A percentile compares a stretch with the other conserved stretches of the same genome.
These are phyloP conservation scores for Latrodectus geometricus DNA, from an alignment of 1,140 invertebrate genomes.

Conservation along the genomic window DNA sequence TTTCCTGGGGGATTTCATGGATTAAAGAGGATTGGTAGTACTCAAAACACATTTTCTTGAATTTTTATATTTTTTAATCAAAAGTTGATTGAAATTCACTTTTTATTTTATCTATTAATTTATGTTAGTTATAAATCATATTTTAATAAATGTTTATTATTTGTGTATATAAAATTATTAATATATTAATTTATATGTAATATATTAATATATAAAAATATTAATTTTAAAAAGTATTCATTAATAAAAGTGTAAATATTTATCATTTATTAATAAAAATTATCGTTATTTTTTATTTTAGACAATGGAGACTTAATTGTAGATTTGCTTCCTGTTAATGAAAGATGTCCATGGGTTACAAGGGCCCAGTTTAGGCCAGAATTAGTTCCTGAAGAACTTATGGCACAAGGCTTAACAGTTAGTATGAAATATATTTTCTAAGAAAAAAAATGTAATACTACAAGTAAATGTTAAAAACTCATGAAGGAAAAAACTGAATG, in stretches of 20 bases:
- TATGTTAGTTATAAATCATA: no score
- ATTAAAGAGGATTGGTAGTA: no score
- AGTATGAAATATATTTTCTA: constrained; percentile 64
- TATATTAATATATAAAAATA: no score
- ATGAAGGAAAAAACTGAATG: background rate
- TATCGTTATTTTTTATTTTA: constrained; percentile 66
- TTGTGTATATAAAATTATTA: no score
- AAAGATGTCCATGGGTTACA: constrained; percentile 90
- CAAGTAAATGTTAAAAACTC: constrained; percentile 2
- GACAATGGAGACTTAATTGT: constrained; percentile 94
- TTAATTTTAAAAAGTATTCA: no score
- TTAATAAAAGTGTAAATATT: background rate
- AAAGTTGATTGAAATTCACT: no score
- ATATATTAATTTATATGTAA: no score
- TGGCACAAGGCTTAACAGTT: constrained; percentile 92
- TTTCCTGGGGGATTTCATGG: no score
- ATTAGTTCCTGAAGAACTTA: constrained; percentile 92
- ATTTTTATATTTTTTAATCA: no score
- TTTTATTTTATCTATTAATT: no score
- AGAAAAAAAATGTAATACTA: background rate
- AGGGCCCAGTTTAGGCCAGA: constrained; percentile 91
- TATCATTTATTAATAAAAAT: background rate
- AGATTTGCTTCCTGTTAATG: constrained; percentile 88
- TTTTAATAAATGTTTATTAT: no score
- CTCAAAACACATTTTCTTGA: no score